Percentiles rank a stretch among this genome's conserved stretches.
Evolutionary conservation across 2,888 invertebrate species (phyloP).

Genomic region (Drosophila leonis): DNA sequence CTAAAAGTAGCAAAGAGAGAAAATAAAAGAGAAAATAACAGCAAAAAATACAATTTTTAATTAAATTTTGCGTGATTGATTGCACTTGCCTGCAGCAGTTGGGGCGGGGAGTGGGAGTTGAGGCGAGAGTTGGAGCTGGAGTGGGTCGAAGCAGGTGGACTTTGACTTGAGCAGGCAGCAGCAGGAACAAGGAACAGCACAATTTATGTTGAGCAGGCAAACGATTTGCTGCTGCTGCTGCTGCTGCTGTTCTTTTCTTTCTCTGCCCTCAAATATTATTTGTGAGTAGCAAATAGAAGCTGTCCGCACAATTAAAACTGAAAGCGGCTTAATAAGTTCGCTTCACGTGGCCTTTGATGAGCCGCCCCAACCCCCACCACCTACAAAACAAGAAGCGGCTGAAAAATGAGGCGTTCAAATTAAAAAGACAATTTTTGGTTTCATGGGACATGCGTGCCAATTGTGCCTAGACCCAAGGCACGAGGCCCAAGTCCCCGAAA

Average conservation of each 20-base stretch:
- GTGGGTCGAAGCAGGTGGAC: background rate
- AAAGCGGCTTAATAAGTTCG: conserved; percentile 74
- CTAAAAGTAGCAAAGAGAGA: conserved; percentile 28
- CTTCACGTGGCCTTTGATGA: conserved; percentile 68
- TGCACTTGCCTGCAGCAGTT: conserved; percentile 57
- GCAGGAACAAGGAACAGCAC: conserved; percentile 29
- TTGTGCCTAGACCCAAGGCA: conserved; percentile 38
- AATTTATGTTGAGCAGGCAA: conserved; percentile 52
- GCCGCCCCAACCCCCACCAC: background rate
- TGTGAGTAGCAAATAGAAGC: conserved; percentile 61
- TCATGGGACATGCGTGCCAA: conserved; percentile 74
- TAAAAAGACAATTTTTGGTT: conserved; percentile 75
- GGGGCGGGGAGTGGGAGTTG: background rate
- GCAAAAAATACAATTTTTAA: conserved; percentile 47
- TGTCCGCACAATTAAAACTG: conserved; percentile 70
- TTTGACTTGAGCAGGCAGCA: background rate
- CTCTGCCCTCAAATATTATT: conserved; percentile 40
- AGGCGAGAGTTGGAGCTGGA: background rate
- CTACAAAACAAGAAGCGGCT: background rate
- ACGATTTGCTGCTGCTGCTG: conserved; percentile 36
- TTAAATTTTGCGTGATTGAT: conserved; percentile 77
- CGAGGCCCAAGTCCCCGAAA: background rate
- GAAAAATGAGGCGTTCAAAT: conserved; percentile 59
- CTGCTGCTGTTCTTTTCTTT: background rate
- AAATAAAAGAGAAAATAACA: background rate